These are phyloP conservation scores for Copsychus sechellarum DNA, from an alignment of 2,113 vertebrate genomes.

Conservation along the genomic window DNA sequence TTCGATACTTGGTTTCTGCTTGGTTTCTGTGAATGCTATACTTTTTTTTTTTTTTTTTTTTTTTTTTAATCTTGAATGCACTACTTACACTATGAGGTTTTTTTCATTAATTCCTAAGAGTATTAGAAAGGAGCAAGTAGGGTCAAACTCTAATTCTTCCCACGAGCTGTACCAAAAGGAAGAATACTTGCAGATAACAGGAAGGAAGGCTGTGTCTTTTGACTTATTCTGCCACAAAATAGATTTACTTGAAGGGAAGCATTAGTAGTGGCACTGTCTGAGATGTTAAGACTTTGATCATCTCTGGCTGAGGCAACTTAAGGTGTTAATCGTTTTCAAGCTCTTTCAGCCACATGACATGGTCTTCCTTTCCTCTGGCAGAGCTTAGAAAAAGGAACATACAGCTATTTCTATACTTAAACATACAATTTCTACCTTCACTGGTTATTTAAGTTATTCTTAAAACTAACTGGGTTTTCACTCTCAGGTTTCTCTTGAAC, in stretches of 20 bases:
- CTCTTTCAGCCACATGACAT: neutral
- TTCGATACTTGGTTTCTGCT: neutral
- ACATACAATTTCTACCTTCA: neutral
- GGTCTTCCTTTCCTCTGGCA: neutral
- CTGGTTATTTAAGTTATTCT: neutral
- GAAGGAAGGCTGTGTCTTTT: neutral
- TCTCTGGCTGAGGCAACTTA: neutral
- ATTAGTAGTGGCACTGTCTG: neutral
- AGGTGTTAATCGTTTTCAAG: neutral
- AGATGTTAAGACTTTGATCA: conserved; percentile 7
- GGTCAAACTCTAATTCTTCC: neutral
- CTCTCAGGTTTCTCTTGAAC: neutral
- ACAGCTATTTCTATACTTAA: neutral
- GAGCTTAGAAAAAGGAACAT: neutral
- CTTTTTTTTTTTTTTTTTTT: neutral
- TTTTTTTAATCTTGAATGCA: neutral
- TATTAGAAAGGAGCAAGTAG: neutral
- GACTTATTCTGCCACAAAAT: neutral
- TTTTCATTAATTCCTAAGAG: neutral
- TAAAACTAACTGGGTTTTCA: neutral
- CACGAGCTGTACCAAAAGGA: neutral
- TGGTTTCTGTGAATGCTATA: neutral
- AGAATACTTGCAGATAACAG: neutral
- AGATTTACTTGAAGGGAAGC: neutral
- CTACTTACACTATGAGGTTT: neutral